Conservation (phyloP, 2,113 vertebrate species). For the Heteronetta atricapilla region DNA sequence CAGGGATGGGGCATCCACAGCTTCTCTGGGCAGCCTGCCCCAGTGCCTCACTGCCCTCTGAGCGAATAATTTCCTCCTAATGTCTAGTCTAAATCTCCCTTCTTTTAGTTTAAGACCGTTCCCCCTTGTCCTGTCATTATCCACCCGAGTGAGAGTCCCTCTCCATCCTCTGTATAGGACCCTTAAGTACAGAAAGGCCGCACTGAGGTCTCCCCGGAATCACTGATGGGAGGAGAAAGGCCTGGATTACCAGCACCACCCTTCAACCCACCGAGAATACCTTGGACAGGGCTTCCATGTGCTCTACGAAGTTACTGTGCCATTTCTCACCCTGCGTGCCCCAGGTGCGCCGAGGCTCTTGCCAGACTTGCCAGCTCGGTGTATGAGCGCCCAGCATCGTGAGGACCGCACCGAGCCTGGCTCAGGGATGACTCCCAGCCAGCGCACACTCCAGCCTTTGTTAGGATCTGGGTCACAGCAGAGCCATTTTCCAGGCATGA, state of each 20-base stretch:
- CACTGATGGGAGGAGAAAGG: neutral
- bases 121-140: too few species aligned
- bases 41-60: too few species aligned
- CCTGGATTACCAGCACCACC: neutral
- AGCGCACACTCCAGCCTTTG: neutral
- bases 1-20: too few species aligned
- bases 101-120: too few species aligned
- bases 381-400: rapidly evolving
- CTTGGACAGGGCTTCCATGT: too few species aligned
- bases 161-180: too few species aligned
- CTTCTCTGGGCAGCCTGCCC: too few species aligned
- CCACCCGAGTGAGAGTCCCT: too few species aligned
- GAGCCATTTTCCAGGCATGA: neutral
- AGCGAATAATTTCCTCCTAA: too few species aligned
- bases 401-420: rapidly evolving
- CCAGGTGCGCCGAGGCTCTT: rapidly evolving
- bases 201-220: too few species aligned
- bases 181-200: too few species aligned
- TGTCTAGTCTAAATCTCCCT: too few species aligned
- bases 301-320: neutral
- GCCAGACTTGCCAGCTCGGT: rapidly evolving
- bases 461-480: neutral
- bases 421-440: rapidly evolving
- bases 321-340: neutral
- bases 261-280: neutral